A percentile compares a stretch with the other conserved stretches of the same genome.
Conservation (phyloP, 2,888 invertebrate species). For the Rotaria macrura region DNA sequence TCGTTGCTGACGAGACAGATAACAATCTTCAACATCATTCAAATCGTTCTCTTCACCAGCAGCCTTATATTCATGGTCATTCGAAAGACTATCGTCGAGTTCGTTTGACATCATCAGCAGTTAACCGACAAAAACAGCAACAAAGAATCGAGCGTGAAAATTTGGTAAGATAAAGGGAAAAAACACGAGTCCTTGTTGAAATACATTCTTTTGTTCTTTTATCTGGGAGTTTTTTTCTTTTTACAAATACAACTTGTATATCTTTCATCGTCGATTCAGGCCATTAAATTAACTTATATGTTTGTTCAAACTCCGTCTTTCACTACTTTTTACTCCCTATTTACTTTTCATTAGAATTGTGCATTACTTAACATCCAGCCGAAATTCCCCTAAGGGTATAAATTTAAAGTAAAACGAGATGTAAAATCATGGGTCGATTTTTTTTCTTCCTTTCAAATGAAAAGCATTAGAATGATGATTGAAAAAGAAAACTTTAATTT, state of each 20-base stretch:
- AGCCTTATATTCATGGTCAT: background rate
- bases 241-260: background rate
- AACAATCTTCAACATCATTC: background rate
- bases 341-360: background rate
- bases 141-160: slow-evolving; percentile 33
- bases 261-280: background rate
- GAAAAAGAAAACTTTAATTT: too few relatives aligned
- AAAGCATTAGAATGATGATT: too few relatives aligned
- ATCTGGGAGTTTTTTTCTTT: background rate
- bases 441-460: too few relatives aligned
- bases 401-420: too few relatives aligned
- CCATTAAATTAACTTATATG: background rate
- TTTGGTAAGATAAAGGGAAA: background rate
- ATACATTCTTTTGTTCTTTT: too few relatives aligned
- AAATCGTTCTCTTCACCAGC: background rate
- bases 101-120: slow-evolving; percentile 30
- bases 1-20: background rate
- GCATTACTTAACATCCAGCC: background rate
- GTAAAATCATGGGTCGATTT: too few relatives aligned
- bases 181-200: too few relatives aligned
- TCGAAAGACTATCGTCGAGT: background rate
- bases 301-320: background rate
- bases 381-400: too few relatives aligned
- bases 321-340: background rate
- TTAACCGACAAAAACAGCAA: slow-evolving; percentile 30